Evolutionary conservation across 2,797 vertebrate genomes (phyloP).

Genomic region (Lepidocolaptes lacrymiger): DNA sequence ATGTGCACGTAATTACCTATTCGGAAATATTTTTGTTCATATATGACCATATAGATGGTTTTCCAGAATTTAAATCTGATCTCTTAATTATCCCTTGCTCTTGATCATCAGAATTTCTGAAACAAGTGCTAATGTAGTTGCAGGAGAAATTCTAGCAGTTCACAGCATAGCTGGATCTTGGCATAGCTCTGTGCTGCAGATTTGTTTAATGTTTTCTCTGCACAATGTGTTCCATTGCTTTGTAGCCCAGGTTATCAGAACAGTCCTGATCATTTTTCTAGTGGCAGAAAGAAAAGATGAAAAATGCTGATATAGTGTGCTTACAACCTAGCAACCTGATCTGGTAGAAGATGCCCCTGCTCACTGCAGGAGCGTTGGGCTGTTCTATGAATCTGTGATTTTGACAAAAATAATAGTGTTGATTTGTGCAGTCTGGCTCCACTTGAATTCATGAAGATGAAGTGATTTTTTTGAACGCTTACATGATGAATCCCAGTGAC

Average conservation of each 20-base stretch:
- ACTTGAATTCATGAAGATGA: neutral
- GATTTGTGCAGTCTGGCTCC: neutral
- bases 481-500: neutral
- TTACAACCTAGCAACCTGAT: neutral
- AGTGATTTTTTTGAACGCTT: neutral
- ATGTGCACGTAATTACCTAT: neutral
- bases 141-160: neutral
- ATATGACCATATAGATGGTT: neutral
- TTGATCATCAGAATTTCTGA: neutral
- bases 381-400: neutral
- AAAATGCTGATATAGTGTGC: neutral
- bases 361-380: neutral
- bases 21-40: neutral
- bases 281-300: neutral
- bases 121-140: neutral
- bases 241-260: neutral
- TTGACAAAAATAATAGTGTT: neutral
- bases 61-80: neutral
- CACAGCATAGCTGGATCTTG: neutral
- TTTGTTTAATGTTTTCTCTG: neutral
- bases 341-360: neutral
- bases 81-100: neutral
- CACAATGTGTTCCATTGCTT: neutral
- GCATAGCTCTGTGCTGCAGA: neutral
- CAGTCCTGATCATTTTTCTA: neutral